Evolutionary conservation across 2,113 vertebrate genomes (phyloP).

Genomic region (Gambusia affinis): DNA sequence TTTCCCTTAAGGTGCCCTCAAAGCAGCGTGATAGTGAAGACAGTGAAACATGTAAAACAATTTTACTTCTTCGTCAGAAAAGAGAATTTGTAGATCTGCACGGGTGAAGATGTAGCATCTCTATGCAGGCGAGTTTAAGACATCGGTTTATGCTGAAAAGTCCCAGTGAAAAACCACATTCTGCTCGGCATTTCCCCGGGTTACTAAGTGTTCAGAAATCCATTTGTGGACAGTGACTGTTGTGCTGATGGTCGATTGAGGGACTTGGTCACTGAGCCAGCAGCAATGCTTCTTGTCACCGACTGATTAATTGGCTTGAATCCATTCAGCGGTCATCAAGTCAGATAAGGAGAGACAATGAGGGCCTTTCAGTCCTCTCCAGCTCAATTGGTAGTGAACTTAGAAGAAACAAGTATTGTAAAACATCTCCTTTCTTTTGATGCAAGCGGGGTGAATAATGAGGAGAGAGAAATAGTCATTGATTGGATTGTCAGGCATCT

Average conservation of each 20-base stretch:
- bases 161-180: slow-evolving; percentile 39
- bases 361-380: slow-evolving; percentile 56
- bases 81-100: background rate
- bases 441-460: slow-evolving; percentile 34
- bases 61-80: background rate
- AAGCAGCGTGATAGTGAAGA: slow-evolving; percentile 2
- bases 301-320: slow-evolving; percentile 72
- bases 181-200: slow-evolving; percentile 36
- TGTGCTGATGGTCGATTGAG: slow-evolving; percentile 62
- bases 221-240: slow-evolving; percentile 55
- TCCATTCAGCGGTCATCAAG: slow-evolving; percentile 63
- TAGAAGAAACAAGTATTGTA: slow-evolving; percentile 54
- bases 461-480: slow-evolving; percentile 42
- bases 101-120: background rate
- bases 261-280: slow-evolving; percentile 65
- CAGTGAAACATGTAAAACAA: background rate
- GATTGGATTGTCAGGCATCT: slow-evolving; percentile 58
- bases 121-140: slow-evolving; percentile 13
- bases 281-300: slow-evolving; percentile 58
- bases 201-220: slow-evolving; percentile 52
- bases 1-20: slow-evolving; percentile 35
- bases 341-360: slow-evolving; percentile 73
- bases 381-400: slow-evolving; percentile 41
- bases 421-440: slow-evolving; percentile 68
- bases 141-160: slow-evolving; percentile 12